Conservation (phyloP, 2,888 invertebrate genomes). For the Sturmia bella region DNA sequence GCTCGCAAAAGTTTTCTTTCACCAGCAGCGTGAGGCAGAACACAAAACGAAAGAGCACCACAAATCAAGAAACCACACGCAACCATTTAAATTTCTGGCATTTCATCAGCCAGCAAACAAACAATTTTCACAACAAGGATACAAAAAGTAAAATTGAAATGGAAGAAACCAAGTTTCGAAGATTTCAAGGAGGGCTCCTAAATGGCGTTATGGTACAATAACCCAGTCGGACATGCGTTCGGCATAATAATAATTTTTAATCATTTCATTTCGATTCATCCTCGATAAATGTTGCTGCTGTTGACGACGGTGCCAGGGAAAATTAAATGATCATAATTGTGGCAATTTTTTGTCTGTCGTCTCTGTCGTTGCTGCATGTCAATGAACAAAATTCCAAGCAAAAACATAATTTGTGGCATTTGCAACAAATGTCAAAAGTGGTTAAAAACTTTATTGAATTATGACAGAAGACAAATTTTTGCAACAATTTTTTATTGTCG, state of each 20-base stretch:
- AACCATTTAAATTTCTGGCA: constrained; percentile 36
- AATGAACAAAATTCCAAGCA: constrained; percentile 10
- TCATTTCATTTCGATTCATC: constrained; percentile 36
- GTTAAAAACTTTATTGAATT: constrained; percentile 80
- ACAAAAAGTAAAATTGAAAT: not conserved
- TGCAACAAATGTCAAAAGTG: constrained; percentile 63
- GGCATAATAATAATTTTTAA: constrained; percentile 63
- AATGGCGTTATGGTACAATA: constrained; percentile 69
- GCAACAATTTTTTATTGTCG: constrained; percentile 40
- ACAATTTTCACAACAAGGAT: constrained; percentile 41
- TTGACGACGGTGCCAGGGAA: constrained; percentile 43
- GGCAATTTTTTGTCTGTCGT: constrained; percentile 45
- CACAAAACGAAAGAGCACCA: too few species aligned
- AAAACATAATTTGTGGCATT: constrained; percentile 41
- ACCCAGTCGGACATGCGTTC: constrained; percentile 62
- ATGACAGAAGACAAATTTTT: constrained; percentile 79
- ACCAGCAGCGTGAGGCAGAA: not conserved
- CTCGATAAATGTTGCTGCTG: constrained; percentile 29
- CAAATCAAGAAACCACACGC: constrained; percentile 65
- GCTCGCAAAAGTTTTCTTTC: too few species aligned
- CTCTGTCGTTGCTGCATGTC: constrained; percentile 12
- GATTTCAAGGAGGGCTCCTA: constrained; percentile 62
- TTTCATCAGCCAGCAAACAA: constrained; percentile 43
- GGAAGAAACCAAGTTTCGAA: constrained; percentile 9
- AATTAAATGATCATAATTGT: constrained; percentile 70